Conservation (phyloP, 2,113 vertebrate genomes). For the Eubucco bourcierii region DNA sequence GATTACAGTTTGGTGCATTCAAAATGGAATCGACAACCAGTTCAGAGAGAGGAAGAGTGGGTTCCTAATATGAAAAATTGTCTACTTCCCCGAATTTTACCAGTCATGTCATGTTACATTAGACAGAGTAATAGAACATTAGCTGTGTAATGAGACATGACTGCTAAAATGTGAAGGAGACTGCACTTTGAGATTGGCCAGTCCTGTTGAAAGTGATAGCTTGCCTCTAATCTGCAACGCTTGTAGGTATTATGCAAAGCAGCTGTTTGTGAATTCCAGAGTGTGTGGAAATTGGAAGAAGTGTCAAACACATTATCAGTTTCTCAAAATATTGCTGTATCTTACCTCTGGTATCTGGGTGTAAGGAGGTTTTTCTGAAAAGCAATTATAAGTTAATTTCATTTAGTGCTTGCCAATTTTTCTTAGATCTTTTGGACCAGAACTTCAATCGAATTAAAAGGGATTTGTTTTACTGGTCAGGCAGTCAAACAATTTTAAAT, state of each 20-base stretch:
- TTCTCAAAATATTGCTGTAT: neutral
- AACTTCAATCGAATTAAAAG: neutral
- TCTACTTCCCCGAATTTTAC: constrained; percentile 61
- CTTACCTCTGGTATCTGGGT: neutral
- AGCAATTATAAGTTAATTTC: neutral
- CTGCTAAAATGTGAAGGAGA: constrained; percentile 69
- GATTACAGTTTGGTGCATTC: neutral
- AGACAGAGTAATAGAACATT: constrained; percentile 73
- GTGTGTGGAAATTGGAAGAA: constrained; percentile 30
- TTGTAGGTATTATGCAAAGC: constrained; percentile 51
- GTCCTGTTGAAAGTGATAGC: constrained; percentile 49
- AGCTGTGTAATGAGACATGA: constrained; percentile 73
- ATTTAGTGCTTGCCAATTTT: neutral
- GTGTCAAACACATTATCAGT: neutral
- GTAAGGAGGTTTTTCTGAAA: neutral
- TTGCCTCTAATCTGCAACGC: constrained; percentile 32
- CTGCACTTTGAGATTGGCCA: constrained; percentile 49
- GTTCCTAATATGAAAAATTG: constrained; percentile 64
- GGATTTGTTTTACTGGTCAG: neutral
- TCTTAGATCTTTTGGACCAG: neutral
- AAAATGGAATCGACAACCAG: neutral
- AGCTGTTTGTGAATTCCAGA: constrained; percentile 46
- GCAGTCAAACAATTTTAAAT: neutral
- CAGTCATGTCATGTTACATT: constrained; percentile 70
- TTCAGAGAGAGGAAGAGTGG: constrained; percentile 29